Evolutionary conservation across 2,113 vertebrate genomes (phyloP).

Genomic region (Brachirus orientalis): DNA sequence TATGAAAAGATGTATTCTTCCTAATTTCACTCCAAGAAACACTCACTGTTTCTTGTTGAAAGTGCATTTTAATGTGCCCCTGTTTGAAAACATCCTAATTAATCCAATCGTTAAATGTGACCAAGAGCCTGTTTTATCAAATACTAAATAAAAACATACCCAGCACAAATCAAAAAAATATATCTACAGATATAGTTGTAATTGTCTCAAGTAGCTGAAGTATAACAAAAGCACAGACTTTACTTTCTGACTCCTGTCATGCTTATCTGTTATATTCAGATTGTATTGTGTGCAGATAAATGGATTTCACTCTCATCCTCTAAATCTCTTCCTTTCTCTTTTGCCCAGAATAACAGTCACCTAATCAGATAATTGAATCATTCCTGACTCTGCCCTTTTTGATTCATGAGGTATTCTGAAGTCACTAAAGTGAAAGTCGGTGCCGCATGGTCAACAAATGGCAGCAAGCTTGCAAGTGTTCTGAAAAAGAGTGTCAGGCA

Average conservation of each 20-base stretch:
- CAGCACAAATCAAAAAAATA: not conserved
- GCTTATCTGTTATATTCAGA: not conserved
- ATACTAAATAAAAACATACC: not conserved
- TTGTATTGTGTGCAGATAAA: too few species aligned
- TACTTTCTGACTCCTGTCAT: not conserved
- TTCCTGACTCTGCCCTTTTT: slow-evolving; percentile 10
- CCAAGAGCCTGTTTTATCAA: not conserved
- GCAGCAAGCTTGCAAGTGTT: too few species aligned
- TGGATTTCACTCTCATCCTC: too few species aligned
- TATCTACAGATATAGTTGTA: too few species aligned
- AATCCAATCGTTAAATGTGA: slow-evolving; percentile 1
- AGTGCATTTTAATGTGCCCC: slow-evolving; percentile 51
- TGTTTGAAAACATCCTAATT: not conserved
- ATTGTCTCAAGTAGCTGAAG: too few species aligned
- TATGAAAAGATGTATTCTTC: slow-evolving; percentile 70
- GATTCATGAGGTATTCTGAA: slow-evolving; percentile 27
- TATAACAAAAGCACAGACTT: not conserved
- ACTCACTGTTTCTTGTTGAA: slow-evolving; percentile 26
- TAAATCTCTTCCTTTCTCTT: too few species aligned
- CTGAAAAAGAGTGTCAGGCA: too few species aligned
- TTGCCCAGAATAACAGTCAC: not conserved
- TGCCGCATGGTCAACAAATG: too few species aligned
- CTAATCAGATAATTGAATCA: slow-evolving; percentile 51
- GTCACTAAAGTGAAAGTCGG: not conserved
- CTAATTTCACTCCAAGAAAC: slow-evolving; percentile 20